These are phyloP conservation scores for Drosophila eohydei DNA, from an alignment of 2,888 invertebrate species.

Conservation along the genomic window DNA sequence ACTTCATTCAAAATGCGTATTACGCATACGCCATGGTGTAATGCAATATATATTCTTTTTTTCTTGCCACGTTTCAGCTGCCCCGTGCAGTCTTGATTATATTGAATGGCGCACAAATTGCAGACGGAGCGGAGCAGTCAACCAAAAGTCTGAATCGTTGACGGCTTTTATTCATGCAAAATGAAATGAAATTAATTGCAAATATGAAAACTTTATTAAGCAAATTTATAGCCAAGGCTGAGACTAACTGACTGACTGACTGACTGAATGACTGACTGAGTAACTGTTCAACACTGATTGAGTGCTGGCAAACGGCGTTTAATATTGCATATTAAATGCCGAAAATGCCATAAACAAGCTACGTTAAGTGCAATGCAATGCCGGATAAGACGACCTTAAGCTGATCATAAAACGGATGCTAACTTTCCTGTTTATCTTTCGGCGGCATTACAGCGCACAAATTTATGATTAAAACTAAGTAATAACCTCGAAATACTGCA, in stretches of 20 bases:
- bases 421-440: slow-evolving; percentile 41
- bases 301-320: slow-evolving; percentile 24
- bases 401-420: slow-evolving; percentile 43
- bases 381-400: slow-evolving; percentile 32
- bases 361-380: slow-evolving; percentile 41
- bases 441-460: slow-evolving; percentile 38
- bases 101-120: slow-evolving; percentile 70
- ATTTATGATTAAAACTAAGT: slow-evolving; percentile 69
- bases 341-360: slow-evolving; percentile 36
- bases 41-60: slow-evolving; percentile 35
- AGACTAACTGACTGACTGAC: slow-evolving; percentile 11
- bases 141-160: slow-evolving; percentile 51
- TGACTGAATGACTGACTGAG: slow-evolving; percentile 4
- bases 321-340: slow-evolving; percentile 39
- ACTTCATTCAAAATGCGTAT: slow-evolving; percentile 39
- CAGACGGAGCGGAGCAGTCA: slow-evolving; percentile 43
- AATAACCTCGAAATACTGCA: slow-evolving; percentile 42
- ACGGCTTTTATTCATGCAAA: slow-evolving; percentile 65
- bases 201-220: slow-evolving; percentile 75
- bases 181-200: slow-evolving; percentile 73
- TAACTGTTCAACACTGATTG: slow-evolving; percentile 34
- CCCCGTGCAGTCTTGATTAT: slow-evolving; percentile 42
- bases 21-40: slow-evolving; percentile 64
- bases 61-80: neutral
- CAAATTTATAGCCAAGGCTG: slow-evolving; percentile 58